Evolutionary conservation across 2,888 invertebrate species (phyloP), one percentile per base, ranked within the genome.

Genomic region (Drosophila mimetica): DNA sequence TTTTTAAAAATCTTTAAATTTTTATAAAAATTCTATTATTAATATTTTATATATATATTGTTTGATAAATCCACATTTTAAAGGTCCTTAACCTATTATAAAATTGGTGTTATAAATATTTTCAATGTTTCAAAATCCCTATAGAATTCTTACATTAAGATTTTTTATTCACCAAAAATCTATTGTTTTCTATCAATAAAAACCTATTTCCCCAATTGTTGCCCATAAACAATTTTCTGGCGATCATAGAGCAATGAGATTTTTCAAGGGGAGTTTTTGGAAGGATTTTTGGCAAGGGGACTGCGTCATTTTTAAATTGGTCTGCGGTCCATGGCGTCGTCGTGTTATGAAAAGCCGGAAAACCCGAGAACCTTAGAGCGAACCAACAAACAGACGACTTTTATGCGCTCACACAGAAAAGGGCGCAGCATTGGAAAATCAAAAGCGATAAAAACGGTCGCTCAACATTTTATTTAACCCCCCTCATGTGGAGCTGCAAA

Each of bases 281-380:
- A 11, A 18, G 11, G 22, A 7, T 25, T 28, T 2, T 22, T 13
- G 37, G 16, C 30, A 11, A 13, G 32, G 25, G 1, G 6, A 32
- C 30, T 66, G 55, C 71, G 57, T 51, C 58, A 50, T 50, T 65
- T 66, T 71, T n/a, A 63, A 83, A 89, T 76, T 77, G 81, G 71
- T 76, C 73, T 84, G 81, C 75, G 75, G 75, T 81, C 51, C 74
- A 52, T 59, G 71, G 63, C 66, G 69, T 63, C 71, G 71, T 61
- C 55, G 55, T 63, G 64, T 65, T 80, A 55, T 77, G 51, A 69
- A 71, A 73, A 61, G 64, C 67, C 50, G 44, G 42, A 6, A 6
- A 8, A 11, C n/a, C 34, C 1, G 32, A 52, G 16, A 34, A 34
- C 55, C 55, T 55, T 55, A 34, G 34, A 34, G 32, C 54, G 7